phyloP scores from a whole-genome alignment of 2,113 vertebrate species.

The Takifugu flavidus region DNA sequence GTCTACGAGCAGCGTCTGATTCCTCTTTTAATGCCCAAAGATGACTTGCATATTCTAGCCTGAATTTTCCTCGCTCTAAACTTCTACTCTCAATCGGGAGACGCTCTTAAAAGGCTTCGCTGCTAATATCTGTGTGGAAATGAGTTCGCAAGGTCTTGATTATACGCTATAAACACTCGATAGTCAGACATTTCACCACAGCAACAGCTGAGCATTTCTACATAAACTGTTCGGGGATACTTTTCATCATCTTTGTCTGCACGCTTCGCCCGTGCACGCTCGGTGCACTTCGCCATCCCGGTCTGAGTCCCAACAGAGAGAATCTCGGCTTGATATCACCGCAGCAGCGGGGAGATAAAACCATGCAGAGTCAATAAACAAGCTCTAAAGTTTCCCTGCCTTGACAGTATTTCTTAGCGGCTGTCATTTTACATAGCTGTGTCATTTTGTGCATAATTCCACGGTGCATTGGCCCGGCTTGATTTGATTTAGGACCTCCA shows the following conservation, averaged over 20 bases:
- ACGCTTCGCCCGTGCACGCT: constrained; percentile 33
- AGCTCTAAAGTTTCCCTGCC: constrained; percentile 46
- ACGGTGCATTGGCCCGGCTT: constrained; percentile 54
- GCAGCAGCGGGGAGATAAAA: constrained; percentile 36
- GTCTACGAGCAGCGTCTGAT: constrained; percentile 45
- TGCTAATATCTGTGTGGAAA: too few relatives aligned
- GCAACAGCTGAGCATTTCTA: too few relatives aligned
- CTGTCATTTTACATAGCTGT: constrained; percentile 55
- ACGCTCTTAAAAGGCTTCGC: constrained; percentile 10
- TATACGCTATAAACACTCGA: too few relatives aligned
- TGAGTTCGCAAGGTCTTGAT: too few relatives aligned
- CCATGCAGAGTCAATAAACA: constrained; percentile 52
- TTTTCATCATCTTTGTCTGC: constrained; percentile 24
- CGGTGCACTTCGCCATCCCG: constrained; percentile 26
- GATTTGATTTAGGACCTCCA: constrained; percentile 67
- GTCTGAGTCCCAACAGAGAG: constrained; percentile 41
- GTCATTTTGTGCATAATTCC: constrained; percentile 66
- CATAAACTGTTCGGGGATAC: not conserved
- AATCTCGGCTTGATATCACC: constrained; percentile 42
- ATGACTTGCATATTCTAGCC: constrained; percentile 44
- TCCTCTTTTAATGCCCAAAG: constrained; percentile 38
- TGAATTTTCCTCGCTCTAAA: constrained; percentile 32
- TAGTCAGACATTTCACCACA: too few relatives aligned
- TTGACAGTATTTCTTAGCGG: constrained; percentile 41
- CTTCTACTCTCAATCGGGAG: constrained; percentile 33